Evolutionary conservation across 1,140 invertebrate species (phyloP), one percentile per base, ranked within the genome.

Genomic region (Leptinotarsa lineolata): DNA sequence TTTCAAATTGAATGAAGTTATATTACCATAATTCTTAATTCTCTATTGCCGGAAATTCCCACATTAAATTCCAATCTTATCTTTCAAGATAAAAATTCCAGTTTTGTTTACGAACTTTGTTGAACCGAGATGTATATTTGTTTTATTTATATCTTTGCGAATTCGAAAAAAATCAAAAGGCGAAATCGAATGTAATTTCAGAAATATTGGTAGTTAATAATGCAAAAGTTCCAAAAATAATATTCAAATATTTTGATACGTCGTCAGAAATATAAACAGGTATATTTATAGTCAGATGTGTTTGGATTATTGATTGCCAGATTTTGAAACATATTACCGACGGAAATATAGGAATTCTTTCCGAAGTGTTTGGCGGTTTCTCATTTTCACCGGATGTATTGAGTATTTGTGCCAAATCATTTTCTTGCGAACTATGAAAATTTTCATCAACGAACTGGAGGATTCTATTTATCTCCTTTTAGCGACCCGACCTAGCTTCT

Each of bases 201-300:
- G 39, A 66, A 66, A 44, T 39, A 68, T 68, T 24, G 67, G 45
- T 63, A 63, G 58, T 71, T 63, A 39, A 71, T 71, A 71, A 61
- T 71, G 58, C 24, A 24, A 3, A 63, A 63, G 67, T 71, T 71
- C 69, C 69, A 71, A 71, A 59, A 71, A 64, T 63, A 64, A 71
- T 64, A 71, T 71, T 71, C 18, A 68, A 64, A 71, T 71, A 71
- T 71, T 71, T 71, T 63, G 69, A 71, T 71, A 71, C 54, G 60
- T 46, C 69, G 20, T 45, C 15, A n/a, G 69, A 71, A 61, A 63
- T 46, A 71, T 71, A 71, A 71, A 71, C 69, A 63, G 39, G 60
- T 70, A 63, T 71, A 71, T 71, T 71, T 71, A 59, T 71, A 71
- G 60, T 46, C 22, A 45, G 24, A 61, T 71, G 58, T 71, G 69